These are phyloP conservation scores for Eilema sororculum DNA, from an alignment of 2,888 invertebrate species.

Conservation along the genomic window DNA sequence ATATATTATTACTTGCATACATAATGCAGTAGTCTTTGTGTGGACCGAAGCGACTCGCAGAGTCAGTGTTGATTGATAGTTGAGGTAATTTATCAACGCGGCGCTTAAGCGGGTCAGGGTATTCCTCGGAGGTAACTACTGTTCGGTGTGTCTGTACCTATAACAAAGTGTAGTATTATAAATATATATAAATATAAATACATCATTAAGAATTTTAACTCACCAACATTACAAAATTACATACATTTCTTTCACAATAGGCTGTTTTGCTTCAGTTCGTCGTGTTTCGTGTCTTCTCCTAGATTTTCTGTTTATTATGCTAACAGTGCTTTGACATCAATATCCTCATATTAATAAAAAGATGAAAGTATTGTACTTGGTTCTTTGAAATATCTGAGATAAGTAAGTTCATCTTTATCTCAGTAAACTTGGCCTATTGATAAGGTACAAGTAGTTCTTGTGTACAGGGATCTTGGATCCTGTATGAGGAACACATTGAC, in stretches of 20 bases:
- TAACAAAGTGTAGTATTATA: not conserved
- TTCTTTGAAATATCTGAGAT: slow-evolving; percentile 62
- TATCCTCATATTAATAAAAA: slow-evolving; percentile 23
- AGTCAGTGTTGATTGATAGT: not conserved
- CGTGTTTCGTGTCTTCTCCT: not conserved
- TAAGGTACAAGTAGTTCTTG: slow-evolving; percentile 61
- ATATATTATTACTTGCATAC: too few relatives aligned
- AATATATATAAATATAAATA: too few relatives aligned
- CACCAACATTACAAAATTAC: not conserved
- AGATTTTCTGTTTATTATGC: not conserved
- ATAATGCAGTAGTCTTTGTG: not conserved
- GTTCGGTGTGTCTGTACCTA: not conserved
- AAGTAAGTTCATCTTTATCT: slow-evolving; percentile 69
- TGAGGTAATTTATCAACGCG: not conserved
- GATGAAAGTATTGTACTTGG: slow-evolving; percentile 53
- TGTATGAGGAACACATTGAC: slow-evolving; percentile 49
- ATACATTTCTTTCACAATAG: too few relatives aligned
- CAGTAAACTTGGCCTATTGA: slow-evolving; percentile 69
- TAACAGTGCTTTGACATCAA: not conserved
- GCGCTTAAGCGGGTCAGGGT: not conserved
- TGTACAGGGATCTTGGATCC: slow-evolving; percentile 53
- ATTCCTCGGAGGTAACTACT: not conserved
- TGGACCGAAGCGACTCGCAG: not conserved
- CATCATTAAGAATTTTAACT: not conserved
- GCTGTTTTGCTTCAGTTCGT: too few relatives aligned